These are phyloP conservation scores for Atrina japonica DNA, from an alignment of 2,888 invertebrate genomes.

Conservation along the genomic window DNA sequence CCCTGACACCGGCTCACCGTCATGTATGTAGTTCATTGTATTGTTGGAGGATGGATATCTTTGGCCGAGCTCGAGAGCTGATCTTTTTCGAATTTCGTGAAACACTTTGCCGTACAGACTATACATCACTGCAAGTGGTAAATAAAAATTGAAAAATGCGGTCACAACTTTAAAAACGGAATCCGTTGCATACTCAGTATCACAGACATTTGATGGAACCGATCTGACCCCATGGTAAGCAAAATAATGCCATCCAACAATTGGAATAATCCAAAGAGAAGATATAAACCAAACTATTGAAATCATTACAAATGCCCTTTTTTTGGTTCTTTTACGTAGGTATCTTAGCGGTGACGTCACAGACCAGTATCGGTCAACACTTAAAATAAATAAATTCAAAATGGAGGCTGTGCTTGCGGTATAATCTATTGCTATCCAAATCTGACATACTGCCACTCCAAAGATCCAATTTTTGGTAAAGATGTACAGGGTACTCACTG, in stretches of 20 bases:
- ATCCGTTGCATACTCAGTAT: slow-evolving; percentile 82
- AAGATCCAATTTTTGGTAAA: slow-evolving; percentile 81
- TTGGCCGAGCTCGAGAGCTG: slow-evolving; percentile 79
- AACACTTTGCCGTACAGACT: slow-evolving; percentile 82
- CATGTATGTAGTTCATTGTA: slow-evolving; percentile 15
- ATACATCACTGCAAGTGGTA: slow-evolving; percentile 82
- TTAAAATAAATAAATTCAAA: slow-evolving; percentile 83
- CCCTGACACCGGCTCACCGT: slow-evolving; percentile 23
- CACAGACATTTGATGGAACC: slow-evolving; percentile 79
- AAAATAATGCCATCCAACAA: slow-evolving; percentile 82
- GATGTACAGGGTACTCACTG: slow-evolving; percentile 82
- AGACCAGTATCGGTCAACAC: slow-evolving; percentile 82
- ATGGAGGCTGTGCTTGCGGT: slow-evolving; percentile 84
- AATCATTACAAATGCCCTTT: slow-evolving; percentile 82
- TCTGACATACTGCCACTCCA: slow-evolving; percentile 83
- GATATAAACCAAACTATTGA: slow-evolving; percentile 82
- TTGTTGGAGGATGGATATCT: slow-evolving; percentile 37
- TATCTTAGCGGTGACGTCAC: slow-evolving; percentile 82
- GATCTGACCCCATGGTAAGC: slow-evolving; percentile 73
- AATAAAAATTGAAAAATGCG: slow-evolving; percentile 82
- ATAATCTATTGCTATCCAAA: slow-evolving; percentile 84
- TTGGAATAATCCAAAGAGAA: slow-evolving; percentile 82
- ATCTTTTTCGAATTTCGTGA: slow-evolving; percentile 81
- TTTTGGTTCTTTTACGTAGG: slow-evolving; percentile 81
- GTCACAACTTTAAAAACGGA: slow-evolving; percentile 82